phyloP scores from a whole-genome alignment of 2,797 vertebrate genomes.

The Microcaecilia unicolor region DNA sequence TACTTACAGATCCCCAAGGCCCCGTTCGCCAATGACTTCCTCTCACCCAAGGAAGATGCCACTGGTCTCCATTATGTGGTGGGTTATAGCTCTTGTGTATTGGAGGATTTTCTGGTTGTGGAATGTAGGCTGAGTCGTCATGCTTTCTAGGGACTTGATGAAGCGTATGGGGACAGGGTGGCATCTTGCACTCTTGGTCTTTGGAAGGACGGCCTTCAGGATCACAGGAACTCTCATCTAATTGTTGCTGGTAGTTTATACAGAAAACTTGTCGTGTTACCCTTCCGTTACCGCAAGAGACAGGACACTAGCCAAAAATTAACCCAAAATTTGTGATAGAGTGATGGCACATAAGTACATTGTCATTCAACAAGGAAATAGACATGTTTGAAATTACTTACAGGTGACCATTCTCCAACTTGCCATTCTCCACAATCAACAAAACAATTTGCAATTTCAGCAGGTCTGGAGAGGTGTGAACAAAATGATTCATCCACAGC shows the following conservation, averaged over 20 bases:
- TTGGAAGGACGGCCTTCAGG: constrained; percentile 58
- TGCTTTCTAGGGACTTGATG: constrained; percentile 53
- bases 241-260: constrained; percentile 73
- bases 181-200: constrained; percentile 71
- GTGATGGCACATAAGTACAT: background rate
- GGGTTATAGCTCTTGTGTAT: constrained; percentile 45
- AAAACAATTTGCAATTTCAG: constrained; percentile 74
- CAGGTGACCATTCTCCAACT: constrained; percentile 83
- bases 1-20: constrained; percentile 93
- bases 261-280: constrained; percentile 78
- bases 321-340: constrained; percentile 14
- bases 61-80: constrained; percentile 60
- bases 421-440: constrained; percentile 87
- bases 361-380: background rate
- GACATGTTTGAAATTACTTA: constrained; percentile 49
- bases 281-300: constrained; percentile 72
- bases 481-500: constrained; percentile 80
- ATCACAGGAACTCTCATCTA: constrained; percentile 77
- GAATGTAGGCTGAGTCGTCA: constrained; percentile 55
- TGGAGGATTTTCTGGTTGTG: constrained; percentile 39
- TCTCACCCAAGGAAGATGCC: constrained; percentile 58
- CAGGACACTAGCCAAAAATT: constrained; percentile 72
- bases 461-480: constrained; percentile 69
- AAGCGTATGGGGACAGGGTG: constrained; percentile 60
- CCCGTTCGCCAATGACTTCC: constrained; percentile 91